These are phyloP conservation scores for Eidolon dupreanum DNA, from an alignment of 2,797 vertebrate genomes.

Conservation along the genomic window DNA sequence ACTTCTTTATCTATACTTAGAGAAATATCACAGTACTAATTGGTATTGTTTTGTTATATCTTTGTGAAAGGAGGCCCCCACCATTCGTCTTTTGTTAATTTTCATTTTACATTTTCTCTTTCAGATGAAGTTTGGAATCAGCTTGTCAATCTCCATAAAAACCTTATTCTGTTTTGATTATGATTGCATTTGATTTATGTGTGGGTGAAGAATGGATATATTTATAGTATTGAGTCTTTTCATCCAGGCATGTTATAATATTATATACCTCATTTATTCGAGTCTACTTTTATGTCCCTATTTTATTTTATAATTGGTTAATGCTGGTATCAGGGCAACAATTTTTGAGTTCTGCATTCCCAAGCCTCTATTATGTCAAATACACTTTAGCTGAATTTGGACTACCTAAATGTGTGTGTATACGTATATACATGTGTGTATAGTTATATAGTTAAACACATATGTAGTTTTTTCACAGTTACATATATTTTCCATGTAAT, in stretches of 20 bases:
- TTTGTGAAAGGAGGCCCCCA: not conserved
- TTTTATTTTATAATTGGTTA: not conserved
- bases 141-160: not conserved
- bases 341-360: not conserved
- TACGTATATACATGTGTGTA: not conserved
- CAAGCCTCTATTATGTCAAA: not conserved
- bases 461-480: not conserved
- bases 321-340: not conserved
- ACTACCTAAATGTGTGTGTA: not conserved
- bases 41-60: not conserved
- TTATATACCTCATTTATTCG: not conserved
- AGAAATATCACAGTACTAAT: not conserved
- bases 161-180: not conserved
- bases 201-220: not conserved
- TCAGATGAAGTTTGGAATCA: not conserved
- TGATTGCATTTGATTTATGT: not conserved
- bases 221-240: not conserved
- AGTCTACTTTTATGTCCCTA: not conserved
- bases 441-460: not conserved
- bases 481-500: not conserved
- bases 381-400: not conserved
- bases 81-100: not conserved
- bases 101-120: not conserved
- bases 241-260: not conserved
- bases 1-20: not conserved